These are phyloP conservation scores for Eupleurogrammus muticus DNA, from an alignment of 2,797 vertebrate species.

Conservation along the genomic window DNA sequence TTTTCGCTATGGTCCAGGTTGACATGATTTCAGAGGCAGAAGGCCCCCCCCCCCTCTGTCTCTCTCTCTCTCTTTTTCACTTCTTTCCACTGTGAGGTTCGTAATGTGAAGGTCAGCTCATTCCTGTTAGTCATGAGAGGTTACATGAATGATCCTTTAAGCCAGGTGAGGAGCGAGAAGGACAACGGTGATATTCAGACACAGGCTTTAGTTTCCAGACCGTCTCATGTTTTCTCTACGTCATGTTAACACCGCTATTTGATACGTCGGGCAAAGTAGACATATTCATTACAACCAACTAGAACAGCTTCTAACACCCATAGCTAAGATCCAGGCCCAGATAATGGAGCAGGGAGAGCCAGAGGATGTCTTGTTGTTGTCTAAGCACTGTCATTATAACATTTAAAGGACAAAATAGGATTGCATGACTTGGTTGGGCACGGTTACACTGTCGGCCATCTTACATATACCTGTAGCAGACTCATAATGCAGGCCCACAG, in stretches of 20 bases:
- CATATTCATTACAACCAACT: constrained; percentile 85
- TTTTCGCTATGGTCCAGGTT: background rate
- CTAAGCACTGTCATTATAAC: constrained; percentile 83
- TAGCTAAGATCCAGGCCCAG: constrained; percentile 71
- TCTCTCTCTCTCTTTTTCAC: constrained; percentile 9
- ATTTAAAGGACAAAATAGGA: constrained; percentile 85
- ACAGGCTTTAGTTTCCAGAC: constrained; percentile 77
- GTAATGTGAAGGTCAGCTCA: constrained; percentile 38
- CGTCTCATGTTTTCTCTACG: constrained; percentile 78
- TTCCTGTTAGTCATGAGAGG: constrained; percentile 72
- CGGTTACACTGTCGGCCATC: constrained; percentile 61
- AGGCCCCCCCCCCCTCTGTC: too few species aligned
- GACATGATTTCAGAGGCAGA: constrained; percentile 3
- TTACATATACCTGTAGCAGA: constrained; percentile 23
- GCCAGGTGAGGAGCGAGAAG: constrained; percentile 73
- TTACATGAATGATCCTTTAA: constrained; percentile 76
- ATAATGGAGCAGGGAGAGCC: constrained; percentile 73
- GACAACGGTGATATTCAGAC: constrained; percentile 75
- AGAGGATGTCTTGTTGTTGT: constrained; percentile 75
- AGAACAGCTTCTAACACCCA: constrained; percentile 81
- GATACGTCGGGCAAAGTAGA: constrained; percentile 74
- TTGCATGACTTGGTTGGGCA: constrained; percentile 68
- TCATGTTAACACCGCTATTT: constrained; percentile 78
- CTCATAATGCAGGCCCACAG: constrained; percentile 36
- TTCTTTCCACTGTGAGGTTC: constrained; percentile 46